These are phyloP conservation scores for Alfaro cultratus DNA, from an alignment of 2,797 vertebrate species.

Conservation along the genomic window DNA sequence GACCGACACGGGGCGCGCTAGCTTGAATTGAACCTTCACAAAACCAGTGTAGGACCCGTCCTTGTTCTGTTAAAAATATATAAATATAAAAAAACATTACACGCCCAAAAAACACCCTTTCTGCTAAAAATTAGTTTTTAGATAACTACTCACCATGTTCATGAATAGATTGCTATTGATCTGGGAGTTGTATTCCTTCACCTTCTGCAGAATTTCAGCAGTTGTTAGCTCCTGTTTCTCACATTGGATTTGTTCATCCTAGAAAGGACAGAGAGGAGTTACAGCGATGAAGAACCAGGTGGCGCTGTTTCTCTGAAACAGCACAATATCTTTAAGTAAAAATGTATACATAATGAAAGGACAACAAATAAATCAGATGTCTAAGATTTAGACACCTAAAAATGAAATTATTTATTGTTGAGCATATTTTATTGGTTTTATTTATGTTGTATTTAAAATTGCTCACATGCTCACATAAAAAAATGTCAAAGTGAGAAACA, in stretches of 20 bases:
- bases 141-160: slow-evolving; percentile 86
- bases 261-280: slow-evolving; percentile 23
- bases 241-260: slow-evolving; percentile 90
- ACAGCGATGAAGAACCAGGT: slow-evolving; percentile 50
- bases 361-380: neutral
- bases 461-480: neutral
- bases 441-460: neutral
- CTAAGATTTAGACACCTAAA: neutral
- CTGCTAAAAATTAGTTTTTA: neutral
- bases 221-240: slow-evolving; percentile 84
- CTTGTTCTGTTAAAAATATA: slow-evolving; percentile 83
- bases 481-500: neutral
- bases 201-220: slow-evolving; percentile 88
- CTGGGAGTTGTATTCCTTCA: slow-evolving; percentile 95
- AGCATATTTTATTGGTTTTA: neutral
- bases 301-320: slow-evolving; percentile 43
- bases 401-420: neutral
- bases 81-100: neutral
- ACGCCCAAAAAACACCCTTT: neutral
- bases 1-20: slow-evolving; percentile 91
- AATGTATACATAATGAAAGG: neutral
- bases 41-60: slow-evolving; percentile 96
- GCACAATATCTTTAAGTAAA: neutral
- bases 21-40: slow-evolving; percentile 95
- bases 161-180: slow-evolving; percentile 99